Evolutionary conservation across 1,140 invertebrate species (phyloP).

Genomic region (Pseudomyrmex pallidus): DNA sequence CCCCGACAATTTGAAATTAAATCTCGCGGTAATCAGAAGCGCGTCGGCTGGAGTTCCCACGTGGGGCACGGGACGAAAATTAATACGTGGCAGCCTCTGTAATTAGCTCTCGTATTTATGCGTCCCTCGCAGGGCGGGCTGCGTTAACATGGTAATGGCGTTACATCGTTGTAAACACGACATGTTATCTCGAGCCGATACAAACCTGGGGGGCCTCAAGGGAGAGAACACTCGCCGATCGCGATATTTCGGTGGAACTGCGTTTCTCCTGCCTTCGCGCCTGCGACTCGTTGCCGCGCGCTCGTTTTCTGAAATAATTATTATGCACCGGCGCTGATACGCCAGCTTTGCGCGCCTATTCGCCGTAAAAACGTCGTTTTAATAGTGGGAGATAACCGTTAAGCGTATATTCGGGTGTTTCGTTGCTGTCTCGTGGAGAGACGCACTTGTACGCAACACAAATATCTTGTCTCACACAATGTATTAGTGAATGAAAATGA

Average conservation of each 20-base stretch:
- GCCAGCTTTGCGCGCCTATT: neutral
- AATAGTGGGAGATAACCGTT: slow-evolving; percentile 40
- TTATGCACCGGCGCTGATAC: slow-evolving; percentile 25
- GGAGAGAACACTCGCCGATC: slow-evolving; percentile 32
- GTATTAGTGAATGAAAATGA: slow-evolving; percentile 10
- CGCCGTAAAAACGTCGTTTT: slow-evolving; percentile 42
- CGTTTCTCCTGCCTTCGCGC: neutral
- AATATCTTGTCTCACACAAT: neutral
- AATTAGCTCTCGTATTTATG: slow-evolving; percentile 77
- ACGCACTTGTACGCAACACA: neutral
- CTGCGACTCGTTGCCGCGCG: neutral
- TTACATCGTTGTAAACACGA: slow-evolving; percentile 75
- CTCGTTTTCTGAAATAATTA: slow-evolving; percentile 60
- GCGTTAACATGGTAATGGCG: slow-evolving; percentile 75
- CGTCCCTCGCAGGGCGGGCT: slow-evolving; percentile 67
- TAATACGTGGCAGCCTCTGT: slow-evolving; percentile 74
- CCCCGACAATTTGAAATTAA: slow-evolving; percentile 34
- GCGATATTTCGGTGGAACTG: slow-evolving; percentile 26
- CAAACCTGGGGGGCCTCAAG: slow-evolving; percentile 10
- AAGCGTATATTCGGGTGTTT: slow-evolving; percentile 10
- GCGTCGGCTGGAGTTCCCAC: slow-evolving; percentile 53
- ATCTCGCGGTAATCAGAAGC: slow-evolving; percentile 61
- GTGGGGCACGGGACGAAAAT: slow-evolving; percentile 68
- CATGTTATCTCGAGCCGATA: slow-evolving; percentile 69
- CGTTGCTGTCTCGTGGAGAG: neutral